Evolutionary conservation across 2,888 invertebrate species (phyloP), one percentile per base, ranked within the genome.

Genomic region (Drosophila colorata): DNA sequence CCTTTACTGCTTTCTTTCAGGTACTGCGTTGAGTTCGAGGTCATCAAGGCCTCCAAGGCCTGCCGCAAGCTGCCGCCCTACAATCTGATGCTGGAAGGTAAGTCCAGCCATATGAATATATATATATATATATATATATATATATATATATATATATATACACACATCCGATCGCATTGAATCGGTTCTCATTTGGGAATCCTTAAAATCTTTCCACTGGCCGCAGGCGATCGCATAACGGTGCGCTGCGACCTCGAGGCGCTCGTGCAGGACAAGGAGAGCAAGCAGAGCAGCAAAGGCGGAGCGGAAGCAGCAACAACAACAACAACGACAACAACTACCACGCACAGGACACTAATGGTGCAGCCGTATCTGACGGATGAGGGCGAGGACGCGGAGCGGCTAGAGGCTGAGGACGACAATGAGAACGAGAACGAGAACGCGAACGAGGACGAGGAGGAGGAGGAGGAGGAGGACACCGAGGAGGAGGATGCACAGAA

Each of bases 11-110:
- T 3, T 33, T 94, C 95, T 69, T 80, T 1, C 95, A 97, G 98
- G 91, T 97, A 98, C 92, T 97, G 97, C 92, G 96, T 97, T 3
- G 95, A 96, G 90, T 97, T 96, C 90, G 95, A 96, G 91, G 95
- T 98, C 58, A 94, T 95, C 73, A 97, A 96, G 92, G 95, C 96
- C 11, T 95, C 96, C 33, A 96, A 96, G 90, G 95, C 96, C 7
- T 97, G 97, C 91, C 95, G 95, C 90, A 94, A 95, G 87, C 95
- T 96, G 89, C 94, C 95, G 11, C 95, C 94, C 68, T 96, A 96
- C 90, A 95, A 95, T 74, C 92, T 95, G 3, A 92, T 97, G 76
- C 93, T 95, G 90, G 96, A 96, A 94, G 97, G 97, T 96, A 93
- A 90, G 58, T 69, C 14, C 2, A 23, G 2, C 33, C 2, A 4